Base-by-base conservation (phyloP, 2,888 invertebrate genomes). In the Pachliopta kotzebuea region DNA sequence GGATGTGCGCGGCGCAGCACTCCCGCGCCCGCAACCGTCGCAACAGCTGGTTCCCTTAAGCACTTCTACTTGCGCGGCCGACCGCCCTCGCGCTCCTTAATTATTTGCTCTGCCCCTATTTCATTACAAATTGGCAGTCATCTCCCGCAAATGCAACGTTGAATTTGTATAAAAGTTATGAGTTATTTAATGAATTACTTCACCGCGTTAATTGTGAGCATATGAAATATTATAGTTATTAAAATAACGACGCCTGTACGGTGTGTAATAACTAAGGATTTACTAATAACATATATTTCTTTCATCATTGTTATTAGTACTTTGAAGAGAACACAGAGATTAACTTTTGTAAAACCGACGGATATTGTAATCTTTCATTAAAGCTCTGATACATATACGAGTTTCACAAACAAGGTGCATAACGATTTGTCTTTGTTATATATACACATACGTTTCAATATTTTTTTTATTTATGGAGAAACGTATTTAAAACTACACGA, bases 1-100 rank as follows among this genome's bases (percentile, higher is more conserved):
- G 55, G 67, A 67, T 31, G 56, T 71, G 20, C 62, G 20, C 58
- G 45, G 31, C 55, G 65, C 68, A 69, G 71, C 71, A 61, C 70
- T 67, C 70, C 69, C 71, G 67, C 74, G 71, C 71, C 74, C 69
- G 70, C 71, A 70, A 77, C 75, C 76, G 74, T 79, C 76, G 77
- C 78, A 76, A 75, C 79, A 84, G 80, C 84, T 81, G 81, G 81
- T 77, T 80, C 79, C 79, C 80, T 78, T 81, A 81, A 85, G 83
- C 79, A 82, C 82, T 77, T 75, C 72, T 76, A 72, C 77, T 79
- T 78, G 75, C 77, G 83, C 76, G 81, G 79, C 78, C 77, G 76
- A 74, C 71, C 75, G 66, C 70, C 74, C 75, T 74, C 70, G 73
- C 72, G 74, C 75, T 71, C 75, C 76, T 79, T 84, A 78, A 83